Base-by-base conservation (phyloP, 2,797 vertebrate genomes). In the Threskiornis aethiopicus region DNA sequence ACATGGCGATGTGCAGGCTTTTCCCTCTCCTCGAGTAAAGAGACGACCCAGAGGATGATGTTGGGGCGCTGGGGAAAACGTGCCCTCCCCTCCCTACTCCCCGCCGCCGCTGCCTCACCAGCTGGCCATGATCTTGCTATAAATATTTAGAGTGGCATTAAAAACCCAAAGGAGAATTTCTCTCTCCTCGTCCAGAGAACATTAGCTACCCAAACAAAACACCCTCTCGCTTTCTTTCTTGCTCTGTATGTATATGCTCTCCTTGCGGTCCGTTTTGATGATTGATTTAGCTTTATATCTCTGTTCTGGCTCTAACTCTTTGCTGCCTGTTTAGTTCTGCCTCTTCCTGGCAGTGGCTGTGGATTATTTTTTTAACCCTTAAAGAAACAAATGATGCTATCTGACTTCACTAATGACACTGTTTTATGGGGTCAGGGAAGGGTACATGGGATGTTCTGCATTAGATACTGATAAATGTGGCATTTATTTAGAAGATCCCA, bases 121-220 rank as follows among this genome's bases (percentile, higher is more conserved):
- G 87, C 84, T 92, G 90, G 90, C 81, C 85, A 70, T 44, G 58
- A 81, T 94, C 81, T 86, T 59, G 65, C 72, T 96, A 55, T 96
- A 97, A 97, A 97, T 97, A 96, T 97, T 97, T 97, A 96, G 87
- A 96, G 89, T 93, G 94, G 96, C 84, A 96, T 95, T 94, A 93
- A 89, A 94, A 96, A 82, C 70, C 17, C 80, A 31, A 67, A 84
- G 70, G 58, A 94, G 83, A 94, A 81, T 78, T 96, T 86, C 83
- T 94, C 35, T 79, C 49, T 91, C 62, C 66, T 91, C 9, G 2
- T 90, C 92, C 89, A 94, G 51, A 86, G 92, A 96, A 97, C 93
- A 88, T 88, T 84, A 92, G 55, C 76, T 97, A 86, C 94, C 89
- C 97, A 94, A 96, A 95, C 93, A 96, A 95, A 95, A 90, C 24